phyloP scores from a whole-genome alignment of 1,140 invertebrate species.

The Armadillidium nasatum region DNA sequence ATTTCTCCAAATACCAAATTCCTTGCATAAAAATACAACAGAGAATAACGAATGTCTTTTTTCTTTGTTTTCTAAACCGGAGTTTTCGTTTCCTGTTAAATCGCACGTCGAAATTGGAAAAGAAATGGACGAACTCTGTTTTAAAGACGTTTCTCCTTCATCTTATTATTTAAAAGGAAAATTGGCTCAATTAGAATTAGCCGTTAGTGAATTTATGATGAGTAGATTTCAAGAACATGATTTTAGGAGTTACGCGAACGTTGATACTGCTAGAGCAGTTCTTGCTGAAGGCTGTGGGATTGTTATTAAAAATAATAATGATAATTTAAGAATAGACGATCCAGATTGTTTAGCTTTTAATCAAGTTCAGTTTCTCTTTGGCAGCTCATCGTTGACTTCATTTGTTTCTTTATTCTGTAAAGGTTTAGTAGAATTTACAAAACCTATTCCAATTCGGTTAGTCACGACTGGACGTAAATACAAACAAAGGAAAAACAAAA shows the following conservation, averaged over 20 bases:
- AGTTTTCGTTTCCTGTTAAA: not conserved
- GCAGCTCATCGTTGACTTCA: not conserved
- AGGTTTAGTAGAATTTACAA: not conserved
- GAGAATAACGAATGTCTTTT: not conserved
- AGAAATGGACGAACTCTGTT: too few species aligned
- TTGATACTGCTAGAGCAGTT: not conserved
- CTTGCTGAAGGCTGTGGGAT: constrained; percentile 1
- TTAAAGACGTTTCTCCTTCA: too few species aligned
- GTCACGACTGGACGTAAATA: not conserved
- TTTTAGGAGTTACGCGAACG: not conserved
- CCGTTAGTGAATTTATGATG: not conserved
- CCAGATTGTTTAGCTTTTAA: not conserved
- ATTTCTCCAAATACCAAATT: not conserved
- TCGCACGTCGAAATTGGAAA: not conserved
- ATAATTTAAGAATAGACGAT: not conserved
- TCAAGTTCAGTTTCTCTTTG: not conserved
- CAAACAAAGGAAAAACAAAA: not conserved
- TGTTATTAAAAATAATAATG: not conserved
- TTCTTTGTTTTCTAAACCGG: not conserved
- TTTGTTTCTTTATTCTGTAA: not conserved
- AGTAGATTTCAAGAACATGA: not conserved
- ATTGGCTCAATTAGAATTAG: not conserved
- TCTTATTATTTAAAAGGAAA: not conserved
- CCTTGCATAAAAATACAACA: not conserved
- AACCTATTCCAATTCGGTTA: not conserved